Conservation (phyloP, 2,797 vertebrate species). For the Zalophus californianus region DNA sequence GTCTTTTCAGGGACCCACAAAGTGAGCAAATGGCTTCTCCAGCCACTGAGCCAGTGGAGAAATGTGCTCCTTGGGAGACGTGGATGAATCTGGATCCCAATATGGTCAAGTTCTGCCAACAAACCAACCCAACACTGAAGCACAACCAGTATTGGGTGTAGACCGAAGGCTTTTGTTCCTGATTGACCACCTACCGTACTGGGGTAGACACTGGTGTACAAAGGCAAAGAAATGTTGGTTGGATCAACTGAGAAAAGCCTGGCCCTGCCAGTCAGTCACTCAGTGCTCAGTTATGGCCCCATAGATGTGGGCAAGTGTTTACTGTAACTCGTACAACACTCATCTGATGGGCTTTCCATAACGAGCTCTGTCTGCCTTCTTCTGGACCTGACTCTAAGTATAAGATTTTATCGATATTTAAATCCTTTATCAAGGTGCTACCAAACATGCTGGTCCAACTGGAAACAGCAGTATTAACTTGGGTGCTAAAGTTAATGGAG, state of each 20-base stretch:
- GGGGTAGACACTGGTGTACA: neutral
- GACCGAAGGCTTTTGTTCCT: constrained; percentile 31
- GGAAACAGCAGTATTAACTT: neutral
- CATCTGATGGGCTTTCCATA: neutral
- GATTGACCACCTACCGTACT: neutral
- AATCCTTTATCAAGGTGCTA: neutral
- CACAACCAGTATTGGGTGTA: constrained; percentile 95
- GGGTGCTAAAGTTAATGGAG: constrained; percentile 47
- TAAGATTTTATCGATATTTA: neutral
- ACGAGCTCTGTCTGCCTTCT: neutral
- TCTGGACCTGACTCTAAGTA: neutral
- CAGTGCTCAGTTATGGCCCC: neutral
- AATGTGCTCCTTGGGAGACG: constrained; percentile 85
- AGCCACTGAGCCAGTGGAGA: constrained; percentile 73
- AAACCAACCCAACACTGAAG: constrained; percentile 91
- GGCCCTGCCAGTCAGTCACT: neutral
- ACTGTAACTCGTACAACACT: neutral
- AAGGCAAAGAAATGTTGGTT: neutral
- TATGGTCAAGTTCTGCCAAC: constrained; percentile 89
- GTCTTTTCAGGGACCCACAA: constrained; percentile 80
- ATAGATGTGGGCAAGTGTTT: neutral
- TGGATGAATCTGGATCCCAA: constrained; percentile 90
- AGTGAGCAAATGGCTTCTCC: constrained; percentile 71
- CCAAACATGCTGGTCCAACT: neutral
- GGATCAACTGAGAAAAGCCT: neutral